Evolutionary conservation across 2,888 invertebrate genomes (phyloP).

Genomic region (Erpobdella octoculata): DNA sequence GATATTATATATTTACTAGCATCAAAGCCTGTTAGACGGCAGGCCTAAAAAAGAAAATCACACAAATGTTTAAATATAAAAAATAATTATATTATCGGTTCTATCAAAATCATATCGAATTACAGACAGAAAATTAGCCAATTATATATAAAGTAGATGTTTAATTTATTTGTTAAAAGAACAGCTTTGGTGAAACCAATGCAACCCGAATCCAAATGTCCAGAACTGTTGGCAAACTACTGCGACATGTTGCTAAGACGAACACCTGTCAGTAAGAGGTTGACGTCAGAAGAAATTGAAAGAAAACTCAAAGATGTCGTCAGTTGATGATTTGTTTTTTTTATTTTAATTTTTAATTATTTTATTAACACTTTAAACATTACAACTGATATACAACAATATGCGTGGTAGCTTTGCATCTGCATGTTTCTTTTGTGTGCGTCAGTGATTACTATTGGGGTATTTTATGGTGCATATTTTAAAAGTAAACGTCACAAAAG

Average conservation of each 20-base stretch:
- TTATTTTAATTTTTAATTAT: conserved; percentile 8
- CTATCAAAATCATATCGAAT: too few species aligned
- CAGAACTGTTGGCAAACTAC: conserved; percentile 94
- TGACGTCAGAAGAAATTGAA: conserved; percentile 90
- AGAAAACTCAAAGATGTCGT: conserved; percentile 80
- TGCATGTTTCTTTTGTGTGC: too few species aligned
- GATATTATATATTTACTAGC: conserved; percentile 29
- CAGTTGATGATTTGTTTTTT: too few species aligned
- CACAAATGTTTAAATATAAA: too few species aligned
- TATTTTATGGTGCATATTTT: too few species aligned
- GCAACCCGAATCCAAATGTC: conserved; percentile 89
- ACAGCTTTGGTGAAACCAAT: conserved; percentile 3
- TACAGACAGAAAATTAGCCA: not conserved
- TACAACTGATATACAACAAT: too few species aligned
- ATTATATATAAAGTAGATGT: not conserved
- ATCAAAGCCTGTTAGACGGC: conserved; percentile 5
- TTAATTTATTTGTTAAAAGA: not conserved
- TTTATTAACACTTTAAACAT: too few species aligned
- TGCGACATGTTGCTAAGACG: conserved; percentile 97
- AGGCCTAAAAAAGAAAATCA: not conserved
- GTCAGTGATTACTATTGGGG: too few species aligned
- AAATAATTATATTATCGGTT: not conserved
- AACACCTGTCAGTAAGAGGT: conserved; percentile 81
- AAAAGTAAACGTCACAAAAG: too few species aligned
- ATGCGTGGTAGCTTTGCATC: too few species aligned